A percentile compares a stretch with the other conserved stretches of the same genome.
Conservation (phyloP, 1,140 invertebrate genomes). For the Pararge aegeria region DNA sequence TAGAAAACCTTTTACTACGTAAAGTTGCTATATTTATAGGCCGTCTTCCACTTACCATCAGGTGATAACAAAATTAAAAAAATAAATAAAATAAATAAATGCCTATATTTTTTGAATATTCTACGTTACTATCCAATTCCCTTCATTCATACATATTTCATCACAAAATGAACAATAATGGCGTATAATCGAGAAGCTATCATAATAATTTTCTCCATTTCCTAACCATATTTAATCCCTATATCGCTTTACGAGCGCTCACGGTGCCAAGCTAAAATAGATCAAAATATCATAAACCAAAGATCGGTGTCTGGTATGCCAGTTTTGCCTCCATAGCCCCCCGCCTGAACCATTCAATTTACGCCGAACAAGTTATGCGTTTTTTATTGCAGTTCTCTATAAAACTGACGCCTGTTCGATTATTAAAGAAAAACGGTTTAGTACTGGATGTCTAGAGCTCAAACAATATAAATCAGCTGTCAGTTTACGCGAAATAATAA, state of each 20-base stretch:
- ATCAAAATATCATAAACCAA: slow-evolving; percentile 21
- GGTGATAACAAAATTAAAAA: no score
- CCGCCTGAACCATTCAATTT: slow-evolving; percentile 66
- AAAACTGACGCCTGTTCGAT: slow-evolving; percentile 56
- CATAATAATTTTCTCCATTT: slow-evolving; percentile 41
- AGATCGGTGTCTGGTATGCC: slow-evolving; percentile 16
- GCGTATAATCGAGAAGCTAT: slow-evolving; percentile 27
- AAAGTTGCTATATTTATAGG: no score
- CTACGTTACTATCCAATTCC: neutral
- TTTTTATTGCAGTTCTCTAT: slow-evolving; percentile 71
- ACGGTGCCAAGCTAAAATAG: slow-evolving; percentile 33
- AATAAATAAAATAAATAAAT: no score
- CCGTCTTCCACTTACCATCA: no score
- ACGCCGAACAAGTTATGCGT: slow-evolving; percentile 67
- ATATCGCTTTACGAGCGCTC: slow-evolving; percentile 44
- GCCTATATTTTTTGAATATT: no score
- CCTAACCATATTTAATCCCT: slow-evolving; percentile 49
- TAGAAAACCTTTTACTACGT: no score
- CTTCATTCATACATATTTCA: slow-evolving; percentile 19
- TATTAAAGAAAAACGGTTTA: slow-evolving; percentile 49
- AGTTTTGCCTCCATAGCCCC: slow-evolving; percentile 35
- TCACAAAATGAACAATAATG: slow-evolving; percentile 23
- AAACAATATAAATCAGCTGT: neutral
- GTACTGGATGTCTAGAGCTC: slow-evolving; percentile 19
- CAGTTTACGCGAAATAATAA: no score